Base-by-base conservation (phyloP, 2,888 invertebrate genomes). In the Eurytoma californica region DNA sequence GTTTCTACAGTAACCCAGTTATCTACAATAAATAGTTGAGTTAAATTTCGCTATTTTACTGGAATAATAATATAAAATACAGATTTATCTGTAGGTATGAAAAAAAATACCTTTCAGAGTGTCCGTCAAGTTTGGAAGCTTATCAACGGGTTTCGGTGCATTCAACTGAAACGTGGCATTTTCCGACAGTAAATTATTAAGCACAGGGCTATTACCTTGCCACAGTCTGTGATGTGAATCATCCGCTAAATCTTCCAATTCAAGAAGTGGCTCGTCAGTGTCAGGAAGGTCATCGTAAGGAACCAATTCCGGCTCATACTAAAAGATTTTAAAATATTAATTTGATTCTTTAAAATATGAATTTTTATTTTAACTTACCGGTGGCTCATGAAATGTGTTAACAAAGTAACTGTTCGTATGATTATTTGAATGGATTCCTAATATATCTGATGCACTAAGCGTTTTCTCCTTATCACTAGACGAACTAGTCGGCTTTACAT, bases 261-360 rank as follows among this genome's bases (percentile, higher is more conserved):
- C 89, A 66, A 89, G 83, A 53, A 89, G 83, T 13, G 87, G 88
- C 76, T 89, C 89, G 63, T 89, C 88, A 0, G 89, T 89, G 81
- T 90, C 89, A 68, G 89, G 89, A 75, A 90, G 86, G 86, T 90
- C 89, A 77, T 88, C 89, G 65, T 90, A 90, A 58, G 90, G 89
- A 66, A 90, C 87, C 67, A 90, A 82, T 82, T 90, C 88, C 61
- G 86, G 87, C 82, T 90, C 89, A 76, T 85, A 89, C 86, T 88
- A 72, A 55, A 83, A 77, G 79, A 57, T 74, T 13, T 57, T 30
- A 58, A 16, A 70, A 55, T 39, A 3, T 30, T 57, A 66, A 70
- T 60, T 39, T 12, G 55, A 16, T 28, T 70, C 3, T 47, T 68
- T 58, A 9, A 16, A 9, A 60, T 57, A 47, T 51, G 14, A 47